Base-by-base conservation (phyloP, 2,113 vertebrate genomes). In the Notiomystis cincta region DNA sequence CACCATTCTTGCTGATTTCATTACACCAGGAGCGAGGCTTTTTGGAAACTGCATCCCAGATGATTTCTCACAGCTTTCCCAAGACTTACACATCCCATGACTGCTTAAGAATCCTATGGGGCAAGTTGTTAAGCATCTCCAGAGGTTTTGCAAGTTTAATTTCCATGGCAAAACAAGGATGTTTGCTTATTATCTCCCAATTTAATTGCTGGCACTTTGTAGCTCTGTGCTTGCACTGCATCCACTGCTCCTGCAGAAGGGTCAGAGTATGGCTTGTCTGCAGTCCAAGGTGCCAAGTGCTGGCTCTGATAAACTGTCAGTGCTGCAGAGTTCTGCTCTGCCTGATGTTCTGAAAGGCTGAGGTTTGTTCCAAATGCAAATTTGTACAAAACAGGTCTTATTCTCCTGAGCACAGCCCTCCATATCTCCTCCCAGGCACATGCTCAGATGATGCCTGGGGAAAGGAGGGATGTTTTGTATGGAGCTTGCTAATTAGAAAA, bases 401-500 rank as follows among this genome's bases (percentile, higher is more conserved):
- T 23, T 95, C 96, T 92, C 95, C 84, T 42, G 93, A 82, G 94
- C 38, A 45, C 87, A 61, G 8, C 61, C 82, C 93, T 67, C 80
- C 84, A 1, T 2, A 45, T 82, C 94, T 91, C 89, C 73, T 96
- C 84, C 93, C 91, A 91, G 61, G 87, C 91, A 89, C 91, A 65
- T 89, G 93, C 91, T 97, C 87, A 82, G 69, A 77, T 54, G 58
- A 58, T 89, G 71, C 92, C 60, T 33, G 44, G 92, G 92, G 95
- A 69, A 76, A 40, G 25, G 31, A 45, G 50, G 33, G 35, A 7
- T 48, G 45, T 30, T 89, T 77, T 60, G 71, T 54, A 1, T 50
- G 64, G 72, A 90, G 80, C 50, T 44, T 70, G 38, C 86, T 95
- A 93, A 95, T 97, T 95, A 93, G 77, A 76, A 95, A 94, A 73